Conservation (phyloP, 2,113 vertebrate species). For the Dascyllus trimaculatus region DNA sequence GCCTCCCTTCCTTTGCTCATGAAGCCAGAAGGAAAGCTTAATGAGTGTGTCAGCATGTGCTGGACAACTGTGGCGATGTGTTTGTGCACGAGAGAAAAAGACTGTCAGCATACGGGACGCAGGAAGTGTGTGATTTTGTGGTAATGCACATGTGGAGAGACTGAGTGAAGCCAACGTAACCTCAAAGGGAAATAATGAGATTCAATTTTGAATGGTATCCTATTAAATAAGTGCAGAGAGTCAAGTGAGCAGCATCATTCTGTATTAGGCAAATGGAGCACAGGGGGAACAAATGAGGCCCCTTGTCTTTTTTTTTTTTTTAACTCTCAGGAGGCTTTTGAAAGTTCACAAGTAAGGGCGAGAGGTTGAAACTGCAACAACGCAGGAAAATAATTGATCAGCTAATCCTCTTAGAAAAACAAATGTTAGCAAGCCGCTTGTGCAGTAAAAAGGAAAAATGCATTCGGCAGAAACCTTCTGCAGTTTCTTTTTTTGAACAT, state of each 20-base stretch:
- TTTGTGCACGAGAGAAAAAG: constrained; percentile 9
- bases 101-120: constrained; percentile 7
- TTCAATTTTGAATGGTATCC: constrained; percentile 18
- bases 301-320: not conserved
- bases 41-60: constrained; percentile 62
- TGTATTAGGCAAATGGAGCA: constrained; percentile 17
- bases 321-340: not conserved
- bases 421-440: not conserved
- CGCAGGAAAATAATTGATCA: not conserved
- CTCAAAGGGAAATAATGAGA: constrained; percentile 17
- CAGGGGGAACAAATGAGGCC: constrained; percentile 19
- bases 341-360: not conserved
- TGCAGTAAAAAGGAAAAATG: not conserved
- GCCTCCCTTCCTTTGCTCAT: constrained; percentile 15
- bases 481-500: not conserved
- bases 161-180: constrained; percentile 4
- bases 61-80: constrained; percentile 36
- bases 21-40: constrained; percentile 49
- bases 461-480: not conserved
- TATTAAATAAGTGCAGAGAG: constrained; percentile 45
- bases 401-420: not conserved
- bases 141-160: not conserved
- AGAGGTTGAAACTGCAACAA: constrained; percentile 3
- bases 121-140: constrained; percentile 13
- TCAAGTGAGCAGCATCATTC: constrained; percentile 31